Base-by-base conservation (phyloP, 2,888 invertebrate genomes). In the Nebria brevicollis region DNA sequence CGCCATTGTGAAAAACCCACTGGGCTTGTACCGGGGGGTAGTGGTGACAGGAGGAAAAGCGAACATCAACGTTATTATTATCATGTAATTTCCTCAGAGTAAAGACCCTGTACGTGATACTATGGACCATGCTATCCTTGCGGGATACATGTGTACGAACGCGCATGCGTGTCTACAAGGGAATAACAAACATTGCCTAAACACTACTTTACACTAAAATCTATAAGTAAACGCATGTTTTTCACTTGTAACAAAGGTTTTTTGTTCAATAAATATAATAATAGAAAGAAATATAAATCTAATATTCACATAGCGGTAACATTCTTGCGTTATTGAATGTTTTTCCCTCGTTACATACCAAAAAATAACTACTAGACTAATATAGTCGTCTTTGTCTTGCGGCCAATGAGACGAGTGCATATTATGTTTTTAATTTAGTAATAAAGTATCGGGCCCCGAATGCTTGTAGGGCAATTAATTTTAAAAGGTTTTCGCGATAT, bases 401-500 rank as follows among this genome's bases (percentile, higher is more conserved):
- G 75, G 65, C 42, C 8, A 43, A 73, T 41, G 73, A 20, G 11
- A 25, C 20, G 77, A 81, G 76, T 77, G 77, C 81, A 81, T 81
- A 81, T 81, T 81, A 81, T 66, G 77, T 86, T 87, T 87, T 87
- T 87, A 87, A 88, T 88, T 88, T 87, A 86, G 87, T 87, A 87
- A 87, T 88, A 88, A 87, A 87, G 87, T 87, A 87, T 87, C 87
- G 86, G 86, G 86, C 84, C 85, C 54, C 85, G 77, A 81, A 81
- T 81, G 77, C 66, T 84, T 86, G 85, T 85, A 6, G 86, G 86
- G 88, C 88, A 88, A 88, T 88, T 88, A 88, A 88, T 88, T 88
- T 88, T 88, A 87, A 88, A 88, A 88, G 87, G 87, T 88, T 88
- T 88, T 86, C 86, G 87, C 87, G 88, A 88, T 88, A 87, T 87